Evolutionary conservation across 2,888 invertebrate genomes (phyloP), one percentile per base, ranked within the genome.

Genomic region (Acanthoscelides obtectus): DNA sequence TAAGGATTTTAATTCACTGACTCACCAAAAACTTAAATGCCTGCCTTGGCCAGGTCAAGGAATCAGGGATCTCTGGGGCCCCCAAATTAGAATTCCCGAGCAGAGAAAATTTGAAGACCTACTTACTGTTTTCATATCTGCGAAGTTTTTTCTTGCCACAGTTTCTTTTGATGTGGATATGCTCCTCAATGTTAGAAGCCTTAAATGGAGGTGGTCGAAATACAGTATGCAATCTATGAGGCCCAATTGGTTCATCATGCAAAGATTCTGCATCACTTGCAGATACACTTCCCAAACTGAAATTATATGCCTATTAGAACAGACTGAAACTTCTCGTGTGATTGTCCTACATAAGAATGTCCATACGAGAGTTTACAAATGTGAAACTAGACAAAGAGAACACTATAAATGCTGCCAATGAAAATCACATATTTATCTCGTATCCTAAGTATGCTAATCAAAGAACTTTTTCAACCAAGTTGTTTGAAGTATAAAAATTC

Each of bases 71-170:
- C n/a, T n/a, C n/a, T n/a, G n/a, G n/a, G n/a, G n/a, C n/a, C n/a
- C n/a, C n/a, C n/a, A n/a, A n/a, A n/a, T n/a, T n/a, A n/a, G n/a
- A n/a, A n/a, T n/a, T n/a, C n/a, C n/a, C n/a, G n/a, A n/a, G n/a
- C n/a, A n/a, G n/a, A n/a, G n/a, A n/a, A n/a, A n/a, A n/a, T n/a
- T n/a, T n/a, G n/a, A n/a, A n/a, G n/a, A n/a, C n/a, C n/a, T n/a
- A 22, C 67, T 74, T 76, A 83, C 83, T 76, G 72, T 82, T 82
- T 68, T 80, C 76, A 72, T 79, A 80, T 70, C 82, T 76, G 67
- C 82, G 73, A 22, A 79, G 73, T 71, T 82, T 82, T 71, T 80
- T 81, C 70, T 77, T 81, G n/a, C 83, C 83, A 68, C 77, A 78
- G 68, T 77, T 76, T 67, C 76, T 79, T 73, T 78, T 80, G 20